These are phyloP conservation scores for Holacanthella duospinosa DNA, from an alignment of 2,888 invertebrate species.

Conservation along the genomic window DNA sequence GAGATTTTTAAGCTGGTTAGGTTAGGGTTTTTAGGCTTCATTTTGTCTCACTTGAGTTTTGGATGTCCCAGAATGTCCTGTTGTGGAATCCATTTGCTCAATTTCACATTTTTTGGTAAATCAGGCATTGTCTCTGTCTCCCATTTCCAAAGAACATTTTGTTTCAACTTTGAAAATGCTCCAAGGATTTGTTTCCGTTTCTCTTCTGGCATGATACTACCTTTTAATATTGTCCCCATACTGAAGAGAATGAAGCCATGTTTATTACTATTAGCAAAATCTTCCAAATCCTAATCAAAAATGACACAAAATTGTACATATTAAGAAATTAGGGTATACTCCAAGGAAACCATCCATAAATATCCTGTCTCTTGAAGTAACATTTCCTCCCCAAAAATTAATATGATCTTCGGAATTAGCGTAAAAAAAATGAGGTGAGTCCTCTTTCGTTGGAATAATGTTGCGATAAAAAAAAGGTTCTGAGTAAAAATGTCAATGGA, in stretches of 20 bases:
- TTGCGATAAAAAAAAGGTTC: too few relatives aligned
- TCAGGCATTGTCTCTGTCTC: conserved; percentile 52
- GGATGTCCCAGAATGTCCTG: conserved; percentile 64
- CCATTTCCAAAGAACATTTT: conserved; percentile 74
- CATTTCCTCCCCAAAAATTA: too few relatives aligned
- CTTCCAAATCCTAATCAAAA: conserved; percentile 43
- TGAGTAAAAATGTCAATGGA: too few relatives aligned
- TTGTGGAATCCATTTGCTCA: conserved; percentile 62
- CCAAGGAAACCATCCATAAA: too few relatives aligned
- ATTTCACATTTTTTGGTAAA: conserved; percentile 52
- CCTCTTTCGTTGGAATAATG: too few relatives aligned
- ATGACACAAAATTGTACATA: background rate
- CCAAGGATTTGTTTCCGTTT: conserved; percentile 58
- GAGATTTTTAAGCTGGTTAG: too few relatives aligned
- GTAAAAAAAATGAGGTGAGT: too few relatives aligned
- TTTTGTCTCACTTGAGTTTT: conserved; percentile 41
- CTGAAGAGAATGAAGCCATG: conserved; percentile 70
- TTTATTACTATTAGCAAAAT: conserved; percentile 52
- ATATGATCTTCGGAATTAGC: too few relatives aligned
- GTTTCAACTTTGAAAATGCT: conserved; percentile 63
- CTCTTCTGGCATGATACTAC: conserved; percentile 66
- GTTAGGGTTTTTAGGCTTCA: background rate
- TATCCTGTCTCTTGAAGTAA: too few relatives aligned
- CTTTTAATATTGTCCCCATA: conserved; percentile 73
- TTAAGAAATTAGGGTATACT: too few relatives aligned